Base-by-base conservation (phyloP, 2,797 vertebrate species). In the Acrocephalus scirpaceus region DNA sequence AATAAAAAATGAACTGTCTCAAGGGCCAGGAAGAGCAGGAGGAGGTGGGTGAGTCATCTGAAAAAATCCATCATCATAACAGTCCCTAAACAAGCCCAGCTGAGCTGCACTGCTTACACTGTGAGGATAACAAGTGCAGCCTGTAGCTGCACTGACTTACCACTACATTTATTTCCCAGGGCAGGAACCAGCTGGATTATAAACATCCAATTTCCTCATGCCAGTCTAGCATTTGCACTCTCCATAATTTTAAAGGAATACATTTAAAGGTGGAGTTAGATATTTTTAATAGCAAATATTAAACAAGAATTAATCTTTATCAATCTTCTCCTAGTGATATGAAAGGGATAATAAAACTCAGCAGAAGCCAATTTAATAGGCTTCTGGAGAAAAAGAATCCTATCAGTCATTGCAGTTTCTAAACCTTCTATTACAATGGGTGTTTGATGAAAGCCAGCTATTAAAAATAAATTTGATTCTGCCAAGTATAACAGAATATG, bases 11-110 rank as follows among this genome's bases (percentile, higher is more conserved):
- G 29, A 86, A 62, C 38, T 70, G 22, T 67, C 71, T 74, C 64
- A 66, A 60, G 58, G 65, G 54, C 38, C 26, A 90, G 71, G 42
- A 73, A 72, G 60, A 76, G 53, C 27, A 69, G 73, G 48, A 96
- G 67, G 26, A 73, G 38, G 56, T 48, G 38, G 25, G 88, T 61
- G 87, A 95, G 58, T 61, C 94, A 95, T 87, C 89, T 90, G 78
- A 74, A 80, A 95, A 88, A 47, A 75, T 84, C 60, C 65, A 86
- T 87, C 48, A 78, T 62, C 66, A 11, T 32, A 72, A 23, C 70
- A 94, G 72, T 42, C 69, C 95, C 87, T 73, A 56, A 95, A 72
- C 34, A 88, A 61, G 45, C 34, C 18, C 36, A 48, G 69, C 32
- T 15, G 71, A 61, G 40, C 50, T 64, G 32, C 30, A 21, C 38